Evolutionary conservation across 2,113 vertebrate genomes (phyloP), one percentile per base, ranked within the genome.

Genomic region (Peromyscus leucopus): DNA sequence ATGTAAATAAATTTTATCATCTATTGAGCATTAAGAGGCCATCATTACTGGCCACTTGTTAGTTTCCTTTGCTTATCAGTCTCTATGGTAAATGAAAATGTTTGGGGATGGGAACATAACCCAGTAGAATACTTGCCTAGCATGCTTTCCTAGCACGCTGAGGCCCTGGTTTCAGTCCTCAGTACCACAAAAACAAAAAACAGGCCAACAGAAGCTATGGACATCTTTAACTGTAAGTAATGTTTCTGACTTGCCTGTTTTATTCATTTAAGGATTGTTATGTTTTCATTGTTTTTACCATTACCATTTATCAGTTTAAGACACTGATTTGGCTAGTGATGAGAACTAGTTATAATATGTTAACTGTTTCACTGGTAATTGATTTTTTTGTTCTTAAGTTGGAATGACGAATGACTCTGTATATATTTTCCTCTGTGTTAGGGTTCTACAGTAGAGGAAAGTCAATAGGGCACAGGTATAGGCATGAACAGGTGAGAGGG

Each of bases 331-430:
- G 84, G 57, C 31, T 90, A 76, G 39, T 92, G 51, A 89, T 89
- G 3, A 95, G 36, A 95, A 94, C 1, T 92, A 90, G 61, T 94
- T 96, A 87, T 65, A 55, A 91, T 88, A 84, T 95, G 21, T 48
- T 12, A 48, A 33, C 82, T 97, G 6, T 51, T 74, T 95, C 86
- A 86, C 28, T 94, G 67, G 51, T 89, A 95, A 91, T 93, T 95
- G 55, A 13, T 83, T 51, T 76, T 96, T 96, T 57, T 82, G 48
- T 95, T 96, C 33, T 85, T 95, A 24, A 96, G 36, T 86, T 96
- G 63, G 91, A 33, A 79, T 65, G 87, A 33, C 90, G 48, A 87
- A 75, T 96, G 97, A 69, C 80, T 94, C 28, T 95, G 80, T 79
- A 80, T 69, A 82, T 91, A 89, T 91, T 95, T 96, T 93, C 57